Percentiles rank a stretch among this genome's conserved stretches.
Conservation (phyloP, 2,113 vertebrate genomes). For the Pollimyrus isidori region DNA sequence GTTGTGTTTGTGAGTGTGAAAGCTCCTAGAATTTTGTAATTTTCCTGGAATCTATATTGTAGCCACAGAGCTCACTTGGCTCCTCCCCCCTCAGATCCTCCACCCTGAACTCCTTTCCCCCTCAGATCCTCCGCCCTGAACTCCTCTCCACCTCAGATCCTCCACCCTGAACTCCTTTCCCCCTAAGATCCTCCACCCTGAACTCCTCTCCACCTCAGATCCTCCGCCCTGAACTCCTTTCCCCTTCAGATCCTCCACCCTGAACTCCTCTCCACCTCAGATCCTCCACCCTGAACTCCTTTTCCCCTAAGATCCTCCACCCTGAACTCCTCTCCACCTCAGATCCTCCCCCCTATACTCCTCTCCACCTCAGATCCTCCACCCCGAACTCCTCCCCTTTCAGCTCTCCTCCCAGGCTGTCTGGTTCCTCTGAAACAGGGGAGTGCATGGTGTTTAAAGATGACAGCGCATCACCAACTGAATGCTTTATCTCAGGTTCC, state of each 20-base stretch:
- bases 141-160: not conserved
- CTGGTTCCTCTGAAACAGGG: not conserved
- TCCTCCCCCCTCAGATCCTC: not conserved
- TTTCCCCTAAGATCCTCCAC: not conserved
- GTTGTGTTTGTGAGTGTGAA: not conserved
- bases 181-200: not conserved
- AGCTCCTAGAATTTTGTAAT: not conserved
- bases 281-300: not conserved
- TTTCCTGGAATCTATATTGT: not conserved
- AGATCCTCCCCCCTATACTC: not conserved
- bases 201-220: not conserved
- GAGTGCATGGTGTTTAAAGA: not conserved
- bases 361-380: not conserved
- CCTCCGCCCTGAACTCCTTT: not conserved
- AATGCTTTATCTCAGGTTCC: constrained; percentile 16
- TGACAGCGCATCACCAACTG: constrained; percentile 7
- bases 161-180: not conserved
- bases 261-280: not conserved
- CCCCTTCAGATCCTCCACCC: not conserved
- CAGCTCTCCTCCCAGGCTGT: not conserved
- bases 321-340: not conserved
- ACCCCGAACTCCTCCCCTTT: not conserved
- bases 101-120: not conserved
- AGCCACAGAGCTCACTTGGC: not conserved
- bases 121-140: not conserved